Base-by-base conservation (phyloP, 1,140 invertebrate genomes). In the Calephelis virginiensis region DNA sequence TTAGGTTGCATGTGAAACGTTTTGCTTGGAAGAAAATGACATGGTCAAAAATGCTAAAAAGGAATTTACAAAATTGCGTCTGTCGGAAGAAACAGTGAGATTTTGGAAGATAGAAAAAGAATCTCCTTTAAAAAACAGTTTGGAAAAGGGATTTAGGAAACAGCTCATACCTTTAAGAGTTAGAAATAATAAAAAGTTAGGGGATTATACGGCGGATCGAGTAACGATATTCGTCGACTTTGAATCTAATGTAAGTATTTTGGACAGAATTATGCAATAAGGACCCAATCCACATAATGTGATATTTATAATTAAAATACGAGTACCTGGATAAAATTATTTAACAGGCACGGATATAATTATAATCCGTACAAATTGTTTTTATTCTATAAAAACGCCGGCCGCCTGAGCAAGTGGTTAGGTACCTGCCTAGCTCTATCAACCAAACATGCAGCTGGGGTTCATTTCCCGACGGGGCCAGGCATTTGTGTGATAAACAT, bases 11-110 rank as follows among this genome's bases (percentile, higher is more conserved):
- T 98, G 97, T 81, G 97, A 99, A 80, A 97, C 97, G 1, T 99
- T 99, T 85, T 99, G 98, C 81, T 91, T 99, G 69, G 97, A 98
- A 77, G 97, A 98, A 71, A 96, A 97, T 67, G 96, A 97, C 65
- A 96, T 95, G 68, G 93, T 98, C 37, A 92, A 94, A 40, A 96
- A 97, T 81, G 96, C 96, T 0, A 95, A 95, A 11, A 93, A 96
- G 63, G 94, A 95, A 0, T 90, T 98, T 50, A 94, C 95, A 59
- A 94, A 94, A n/a, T 95, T 97, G 74, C 94, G 93, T 59, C 84
- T 95, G 60, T 95, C 96, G 8, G 93, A 95, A 59, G 94, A 96
- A 63, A 97, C 95, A 46, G 95, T 97, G 8, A 93, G 96, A 77
- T 95, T 94, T 76, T 86, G 90, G 17, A 90, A 76, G 70, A 71